These are phyloP conservation scores for Siniperca obscura DNA, from an alignment of 2,797 vertebrate genomes.

Conservation along the genomic window DNA sequence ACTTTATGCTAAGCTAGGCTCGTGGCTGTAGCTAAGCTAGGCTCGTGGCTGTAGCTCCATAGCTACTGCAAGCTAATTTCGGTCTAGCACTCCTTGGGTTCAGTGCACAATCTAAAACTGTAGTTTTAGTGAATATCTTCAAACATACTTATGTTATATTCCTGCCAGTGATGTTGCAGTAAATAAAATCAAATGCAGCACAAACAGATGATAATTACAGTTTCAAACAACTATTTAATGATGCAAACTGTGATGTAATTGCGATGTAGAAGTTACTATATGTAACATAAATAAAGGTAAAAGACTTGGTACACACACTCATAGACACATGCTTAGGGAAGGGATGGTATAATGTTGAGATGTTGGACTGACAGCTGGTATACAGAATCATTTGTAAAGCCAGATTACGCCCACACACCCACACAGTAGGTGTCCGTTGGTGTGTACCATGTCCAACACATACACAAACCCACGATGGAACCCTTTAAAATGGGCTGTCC, in stretches of 20 bases:
- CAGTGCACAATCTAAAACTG: no score
- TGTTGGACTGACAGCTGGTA: constrained; percentile 31
- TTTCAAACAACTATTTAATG: not conserved
- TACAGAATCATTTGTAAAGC: constrained; percentile 20
- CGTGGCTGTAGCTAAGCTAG: no score
- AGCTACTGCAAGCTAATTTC: not conserved
- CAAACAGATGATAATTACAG: not conserved
- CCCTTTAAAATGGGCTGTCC: constrained; percentile 41
- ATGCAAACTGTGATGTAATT: not conserved
- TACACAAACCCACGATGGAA: constrained; percentile 7
- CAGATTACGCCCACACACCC: constrained; percentile 42
- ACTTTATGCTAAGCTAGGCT: no score
- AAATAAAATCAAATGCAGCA: not conserved
- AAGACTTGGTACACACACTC: not conserved
- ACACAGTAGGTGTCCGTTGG: not conserved
- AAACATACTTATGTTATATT: not conserved
- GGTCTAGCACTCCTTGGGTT: not conserved
- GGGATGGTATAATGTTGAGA: not conserved
- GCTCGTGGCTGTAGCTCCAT: no score
- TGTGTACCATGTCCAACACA: constrained; percentile 8
- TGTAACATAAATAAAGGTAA: not conserved
- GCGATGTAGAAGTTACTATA: not conserved
- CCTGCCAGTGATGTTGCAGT: no score
- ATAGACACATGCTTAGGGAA: not conserved
- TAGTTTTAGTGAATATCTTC: not conserved